Evolutionary conservation across 92 coral and sea anemone species (phyloP), one percentile per base, ranked within the genome.

Genomic region (Micromussa lordhowensis): DNA sequence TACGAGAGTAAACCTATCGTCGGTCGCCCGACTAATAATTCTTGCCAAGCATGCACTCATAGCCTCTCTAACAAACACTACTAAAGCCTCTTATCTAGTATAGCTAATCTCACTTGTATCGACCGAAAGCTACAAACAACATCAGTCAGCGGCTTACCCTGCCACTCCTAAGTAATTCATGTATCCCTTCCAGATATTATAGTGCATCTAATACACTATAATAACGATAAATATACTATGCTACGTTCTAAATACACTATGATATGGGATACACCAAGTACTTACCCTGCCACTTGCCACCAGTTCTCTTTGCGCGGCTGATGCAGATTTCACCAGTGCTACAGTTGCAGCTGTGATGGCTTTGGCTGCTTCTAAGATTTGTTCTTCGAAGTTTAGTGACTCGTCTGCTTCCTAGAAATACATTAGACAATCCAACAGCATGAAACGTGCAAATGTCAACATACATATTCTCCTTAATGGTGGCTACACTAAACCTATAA

Each of bases 311-410:
- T 97, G 99, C 10, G 99, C 99, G 48, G 96, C 97, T 64, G 99
- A 93, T 0, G 99, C 99, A 68, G 98, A 95, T 72, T 97, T 97
- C 54, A 97, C 99, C 82, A 97, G 88, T 55, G 99, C 99, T 21
- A 95, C 98, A 51, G 99, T 97, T 17, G 99, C 99, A 1, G 98
- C 98, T 1, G 99, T 96, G 86, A 97, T 97, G 68, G 99, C 98
- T 80, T 97, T 97, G 5, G 99, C 99, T 21, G 91, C 99, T 77
- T 97, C 99, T 13, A 97, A 83, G 76, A 97, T 97, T 88, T 97
- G 99, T 48, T 97, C 99, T 70, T 97, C 98, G 70, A 97, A 97
- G 86, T 93, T 96, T 35, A 97, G 92, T 3, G 93, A 91, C 88
- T 96, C 97, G 80, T 92, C 97, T 12, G 96, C 98, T 90, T 91